Base-by-base conservation (phyloP, 2,797 vertebrate genomes). In the Liparis tanakae region DNA sequence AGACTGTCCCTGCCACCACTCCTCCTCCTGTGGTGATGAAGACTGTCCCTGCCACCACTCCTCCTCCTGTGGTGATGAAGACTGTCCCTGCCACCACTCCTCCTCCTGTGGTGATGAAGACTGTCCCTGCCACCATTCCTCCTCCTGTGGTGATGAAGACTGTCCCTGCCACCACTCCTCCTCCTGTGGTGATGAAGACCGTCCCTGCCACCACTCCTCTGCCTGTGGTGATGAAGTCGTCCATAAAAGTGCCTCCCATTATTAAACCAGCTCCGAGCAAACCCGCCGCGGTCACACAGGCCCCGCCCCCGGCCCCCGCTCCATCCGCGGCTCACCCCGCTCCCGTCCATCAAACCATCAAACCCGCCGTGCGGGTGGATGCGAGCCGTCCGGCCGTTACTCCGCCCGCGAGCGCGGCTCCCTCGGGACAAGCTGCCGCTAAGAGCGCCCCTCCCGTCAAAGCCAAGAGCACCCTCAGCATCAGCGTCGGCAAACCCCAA, bases 191-290 rank as follows among this genome's bases (percentile, higher is more conserved):
- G 74, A 89, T 94, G 85, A 95, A 90, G 82, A 95, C 92, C 8
- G 83, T 90, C 60, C 67, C 85, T 59, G 1, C 78, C 0, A 0
- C 76, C 44, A 1, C 41, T 63, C 82, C 25, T 30, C 25, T 87
- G 1, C 93, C 94, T 70, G 89, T 92, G 66, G 92, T 95, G 74
- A 89, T 94, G 85, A 95, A 90, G 82, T 95, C 94, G 4, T 94
- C 96, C 13, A 94, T 96, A 80, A 88, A 85, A 33, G 86, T 94
- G 57, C 89, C 93, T 76, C 83, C 89, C 43, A 94, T 94, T 25
- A 94, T 94, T 25, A 93, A 94, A 78, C 88, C 90, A 4, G 87
- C 88, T 76, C 80, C 81, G 0, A 72, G 30, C 76, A 95, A 94
- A 93, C 67, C 90, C 43, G 70, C 79, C 1, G 74, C 86, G 56